phyloP scores from a whole-genome alignment of 2,113 vertebrate species.

The Sebastes schlegelii region DNA sequence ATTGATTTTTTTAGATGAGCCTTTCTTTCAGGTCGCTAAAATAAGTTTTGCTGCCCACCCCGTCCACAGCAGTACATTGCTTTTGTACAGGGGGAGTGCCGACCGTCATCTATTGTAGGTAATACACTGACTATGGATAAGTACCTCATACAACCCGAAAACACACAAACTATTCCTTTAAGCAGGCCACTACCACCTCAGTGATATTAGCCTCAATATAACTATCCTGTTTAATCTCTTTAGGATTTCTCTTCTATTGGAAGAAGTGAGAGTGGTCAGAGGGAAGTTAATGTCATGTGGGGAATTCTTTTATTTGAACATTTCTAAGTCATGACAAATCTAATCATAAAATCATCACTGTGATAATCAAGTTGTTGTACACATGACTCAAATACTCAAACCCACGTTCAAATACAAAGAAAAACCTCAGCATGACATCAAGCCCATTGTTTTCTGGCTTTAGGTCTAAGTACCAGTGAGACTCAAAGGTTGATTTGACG shows the following conservation, averaged over 20 bases:
- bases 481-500: slow-evolving; percentile 36
- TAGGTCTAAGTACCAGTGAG: slow-evolving; percentile 7
- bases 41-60: too few relatives aligned
- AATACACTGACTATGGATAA: too few relatives aligned
- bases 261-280: slow-evolving; percentile 2
- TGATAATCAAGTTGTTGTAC: background rate
- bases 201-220: background rate
- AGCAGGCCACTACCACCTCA: background rate
- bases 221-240: slow-evolving; percentile 4
- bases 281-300: slow-evolving; percentile 18
- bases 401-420: slow-evolving; percentile 30
- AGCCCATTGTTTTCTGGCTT: slow-evolving; percentile 27
- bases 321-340: slow-evolving; percentile 20
- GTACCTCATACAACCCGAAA: too few relatives aligned
- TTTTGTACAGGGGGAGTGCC: too few relatives aligned
- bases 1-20: too few relatives aligned
- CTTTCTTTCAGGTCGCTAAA: too few relatives aligned
- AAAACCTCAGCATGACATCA: slow-evolving; percentile 46
- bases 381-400: slow-evolving; percentile 21
- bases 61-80: too few relatives aligned
- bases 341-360: background rate
- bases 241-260: background rate
- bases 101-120: too few relatives aligned
- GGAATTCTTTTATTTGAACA: slow-evolving; percentile 34
- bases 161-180: too few relatives aligned